Evolutionary conservation across 2,113 vertebrate species (phyloP).

Genomic region (Misgurnus mizolepis): DNA sequence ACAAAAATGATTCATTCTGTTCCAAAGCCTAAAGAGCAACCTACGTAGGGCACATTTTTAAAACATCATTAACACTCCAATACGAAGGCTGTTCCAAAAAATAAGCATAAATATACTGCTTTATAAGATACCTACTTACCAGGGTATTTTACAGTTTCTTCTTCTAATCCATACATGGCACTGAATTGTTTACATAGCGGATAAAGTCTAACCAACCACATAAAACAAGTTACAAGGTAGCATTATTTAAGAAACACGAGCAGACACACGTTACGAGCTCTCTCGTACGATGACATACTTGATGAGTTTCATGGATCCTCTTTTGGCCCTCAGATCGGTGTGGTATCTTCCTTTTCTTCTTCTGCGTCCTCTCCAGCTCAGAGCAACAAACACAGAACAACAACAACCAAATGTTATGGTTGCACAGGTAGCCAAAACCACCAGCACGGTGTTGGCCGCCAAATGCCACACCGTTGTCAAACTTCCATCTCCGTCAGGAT

Average conservation of each 20-base stretch:
- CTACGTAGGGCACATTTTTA: too few relatives aligned
- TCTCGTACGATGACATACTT: constrained; percentile 74
- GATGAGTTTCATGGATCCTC: constrained; percentile 70
- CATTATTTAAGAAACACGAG: neutral
- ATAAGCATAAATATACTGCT: too few relatives aligned
- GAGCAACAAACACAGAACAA: constrained; percentile 72
- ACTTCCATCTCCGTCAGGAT: constrained; percentile 49
- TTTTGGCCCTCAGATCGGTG: constrained; percentile 63
- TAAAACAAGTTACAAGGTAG: neutral
- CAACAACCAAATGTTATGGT: constrained; percentile 78
- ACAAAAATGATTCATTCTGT: too few relatives aligned
- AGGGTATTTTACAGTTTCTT: too few relatives aligned
- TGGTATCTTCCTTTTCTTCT: constrained; percentile 76
- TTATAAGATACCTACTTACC: too few relatives aligned
- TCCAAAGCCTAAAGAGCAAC: too few relatives aligned
- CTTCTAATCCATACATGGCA: neutral
- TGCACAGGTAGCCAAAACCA: constrained; percentile 72
- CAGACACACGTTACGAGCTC: constrained; percentile 59
- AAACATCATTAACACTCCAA: too few relatives aligned
- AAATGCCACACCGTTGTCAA: constrained; percentile 63
- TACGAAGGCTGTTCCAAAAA: too few relatives aligned
- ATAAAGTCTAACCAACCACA: too few relatives aligned
- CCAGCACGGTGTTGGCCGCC: constrained; percentile 70
- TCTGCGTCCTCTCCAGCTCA: constrained; percentile 71
- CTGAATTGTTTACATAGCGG: neutral